Evolutionary conservation across 2,888 invertebrate genomes (phyloP).

Genomic region (Melangyna quadrimaculata): DNA sequence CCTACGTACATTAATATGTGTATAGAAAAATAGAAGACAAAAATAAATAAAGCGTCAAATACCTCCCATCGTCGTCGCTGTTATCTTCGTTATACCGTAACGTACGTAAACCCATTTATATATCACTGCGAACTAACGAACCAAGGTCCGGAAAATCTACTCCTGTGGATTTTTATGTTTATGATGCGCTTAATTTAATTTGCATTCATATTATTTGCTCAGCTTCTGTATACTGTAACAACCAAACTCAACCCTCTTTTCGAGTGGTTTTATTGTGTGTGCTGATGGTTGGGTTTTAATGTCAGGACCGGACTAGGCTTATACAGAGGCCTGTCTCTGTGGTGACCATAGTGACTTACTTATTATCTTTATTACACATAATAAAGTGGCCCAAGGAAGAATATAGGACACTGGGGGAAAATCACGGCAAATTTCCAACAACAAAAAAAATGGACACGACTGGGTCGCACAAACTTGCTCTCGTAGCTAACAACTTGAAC

Average conservation of each 20-base stretch:
- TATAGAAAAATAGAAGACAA: conserved; percentile 5
- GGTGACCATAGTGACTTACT: too few relatives aligned
- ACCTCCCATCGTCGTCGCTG: conserved; percentile 34
- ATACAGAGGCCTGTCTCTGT: background rate
- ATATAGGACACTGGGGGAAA: too few relatives aligned
- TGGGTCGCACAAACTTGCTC: too few relatives aligned
- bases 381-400: too few relatives aligned
- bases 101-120: conserved; percentile 61
- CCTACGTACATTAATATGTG: background rate
- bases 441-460: too few relatives aligned
- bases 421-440: too few relatives aligned
- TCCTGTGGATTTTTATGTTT: conserved; percentile 71
- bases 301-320: background rate
- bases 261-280: background rate
- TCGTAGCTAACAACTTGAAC: too few relatives aligned
- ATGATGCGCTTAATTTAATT: conserved; percentile 72
- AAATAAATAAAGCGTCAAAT: conserved; percentile 18
- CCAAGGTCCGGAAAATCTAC: conserved; percentile 71
- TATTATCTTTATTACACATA: too few relatives aligned
- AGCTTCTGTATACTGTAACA: conserved; percentile 63
- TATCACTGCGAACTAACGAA: conserved; percentile 69
- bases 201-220: conserved; percentile 72
- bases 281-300: too few relatives aligned
- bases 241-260: conserved; percentile 21
- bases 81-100: conserved; percentile 51